phyloP scores from a whole-genome alignment of 2,113 vertebrate species.

The Brachyistius frenatus region DNA sequence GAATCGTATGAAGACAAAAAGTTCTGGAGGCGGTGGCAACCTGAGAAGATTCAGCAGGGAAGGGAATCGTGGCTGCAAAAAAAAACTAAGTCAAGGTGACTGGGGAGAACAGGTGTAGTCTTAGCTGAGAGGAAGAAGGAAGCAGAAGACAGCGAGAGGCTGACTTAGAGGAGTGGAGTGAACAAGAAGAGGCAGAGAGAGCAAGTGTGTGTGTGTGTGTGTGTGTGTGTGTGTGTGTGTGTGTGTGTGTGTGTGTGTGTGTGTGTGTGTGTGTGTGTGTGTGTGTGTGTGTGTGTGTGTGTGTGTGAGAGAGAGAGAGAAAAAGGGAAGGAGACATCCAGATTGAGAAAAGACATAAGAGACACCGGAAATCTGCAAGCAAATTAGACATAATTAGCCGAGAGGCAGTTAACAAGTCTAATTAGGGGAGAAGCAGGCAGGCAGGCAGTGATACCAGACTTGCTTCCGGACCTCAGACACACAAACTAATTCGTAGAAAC shows the following conservation, averaged over 20 bases:
- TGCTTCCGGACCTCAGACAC: conserved; percentile 58
- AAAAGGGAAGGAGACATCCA: conserved; percentile 48
- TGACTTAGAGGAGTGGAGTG: conserved; percentile 23
- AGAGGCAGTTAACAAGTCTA: conserved; percentile 74
- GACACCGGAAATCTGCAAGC: conserved; percentile 71
- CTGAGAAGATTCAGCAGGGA: conserved; percentile 4
- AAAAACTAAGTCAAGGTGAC: conserved; percentile 60
- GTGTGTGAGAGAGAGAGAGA: conserved; percentile 22
- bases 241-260: background rate
- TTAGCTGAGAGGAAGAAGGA: conserved; percentile 36
- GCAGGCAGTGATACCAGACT: conserved; percentile 71
- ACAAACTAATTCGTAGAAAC: conserved; percentile 31
- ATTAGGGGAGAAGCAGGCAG: conserved; percentile 74
- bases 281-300: conserved; percentile 10
- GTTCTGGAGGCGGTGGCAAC: background rate
- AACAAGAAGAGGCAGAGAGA: conserved; percentile 37
- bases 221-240: conserved; percentile 12
- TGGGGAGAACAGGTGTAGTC: conserved; percentile 52
- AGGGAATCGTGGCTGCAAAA: conserved; percentile 39
- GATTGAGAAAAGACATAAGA: conserved; percentile 66
- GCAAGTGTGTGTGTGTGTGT: background rate
- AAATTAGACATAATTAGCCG: conserved; percentile 78
- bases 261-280: conserved; percentile 1
- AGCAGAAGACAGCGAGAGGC: conserved; percentile 37
- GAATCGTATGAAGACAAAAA: background rate